phyloP scores from a whole-genome alignment of 1,140 invertebrate genomes.

The Dolichoris vasculosae region DNA sequence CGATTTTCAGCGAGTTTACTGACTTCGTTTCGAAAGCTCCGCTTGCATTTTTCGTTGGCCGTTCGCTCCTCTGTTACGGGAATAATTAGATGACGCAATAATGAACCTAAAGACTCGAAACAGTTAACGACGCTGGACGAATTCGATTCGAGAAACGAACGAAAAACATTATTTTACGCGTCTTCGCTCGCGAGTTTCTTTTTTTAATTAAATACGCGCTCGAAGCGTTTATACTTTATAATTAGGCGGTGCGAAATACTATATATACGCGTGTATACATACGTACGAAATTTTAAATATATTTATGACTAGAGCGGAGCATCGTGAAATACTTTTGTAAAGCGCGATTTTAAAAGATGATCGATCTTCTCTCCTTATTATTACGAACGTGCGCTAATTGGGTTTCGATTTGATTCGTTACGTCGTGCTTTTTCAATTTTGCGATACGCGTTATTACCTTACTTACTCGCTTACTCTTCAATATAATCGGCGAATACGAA shows the following conservation, averaged over 20 bases:
- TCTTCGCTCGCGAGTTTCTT: background rate
- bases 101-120: background rate
- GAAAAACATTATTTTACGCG: background rate
- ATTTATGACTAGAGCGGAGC: background rate
- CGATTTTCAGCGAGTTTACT: no score
- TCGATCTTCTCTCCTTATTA: background rate
- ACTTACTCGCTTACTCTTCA: background rate
- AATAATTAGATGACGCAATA: slow-evolving; percentile 15
- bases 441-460: background rate
- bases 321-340: background rate
- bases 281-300: background rate
- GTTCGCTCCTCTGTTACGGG: background rate
- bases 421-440: background rate
- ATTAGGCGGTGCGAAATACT: background rate
- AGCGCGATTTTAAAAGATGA: background rate
- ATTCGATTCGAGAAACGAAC: background rate
- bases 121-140: background rate
- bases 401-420: background rate
- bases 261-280: background rate
- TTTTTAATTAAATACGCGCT: background rate
- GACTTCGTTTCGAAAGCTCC: background rate
- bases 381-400: background rate
- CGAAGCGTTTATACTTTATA: background rate
- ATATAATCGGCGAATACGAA: background rate
- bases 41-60: background rate